Conservation (phyloP, 64 coral and sea anemone species). For the Stichodactyla helianthus region DNA sequence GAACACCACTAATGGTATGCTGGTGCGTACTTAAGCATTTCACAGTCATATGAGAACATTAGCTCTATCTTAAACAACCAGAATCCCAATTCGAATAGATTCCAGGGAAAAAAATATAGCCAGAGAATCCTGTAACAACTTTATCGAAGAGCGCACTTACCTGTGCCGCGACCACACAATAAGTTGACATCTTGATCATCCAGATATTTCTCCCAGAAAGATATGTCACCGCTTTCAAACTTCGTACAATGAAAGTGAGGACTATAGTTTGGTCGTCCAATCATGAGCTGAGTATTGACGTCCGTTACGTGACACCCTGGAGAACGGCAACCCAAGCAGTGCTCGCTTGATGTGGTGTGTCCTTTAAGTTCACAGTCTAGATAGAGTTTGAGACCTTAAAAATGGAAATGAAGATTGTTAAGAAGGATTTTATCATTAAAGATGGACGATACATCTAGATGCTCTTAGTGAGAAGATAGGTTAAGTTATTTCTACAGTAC, state of each 20-base stretch:
- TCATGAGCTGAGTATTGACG: constrained; percentile 76
- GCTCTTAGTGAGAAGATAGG: too few species aligned
- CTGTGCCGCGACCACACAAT: constrained; percentile 67
- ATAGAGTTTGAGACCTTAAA: constrained; percentile 83
- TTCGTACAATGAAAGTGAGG: constrained; percentile 89
- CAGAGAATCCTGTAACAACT: too few species aligned
- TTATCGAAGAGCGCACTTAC: background rate
- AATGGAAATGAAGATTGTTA: background rate
- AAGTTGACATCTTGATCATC: constrained; percentile 58
- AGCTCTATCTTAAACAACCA: too few species aligned
- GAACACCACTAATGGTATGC: too few species aligned
- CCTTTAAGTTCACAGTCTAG: constrained; percentile 87
- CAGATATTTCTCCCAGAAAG: constrained; percentile 85
- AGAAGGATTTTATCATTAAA: too few species aligned
- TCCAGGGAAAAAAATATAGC: too few species aligned
- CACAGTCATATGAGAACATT: too few species aligned
- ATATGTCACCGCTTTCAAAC: constrained; percentile 91
- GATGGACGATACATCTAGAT: too few species aligned
- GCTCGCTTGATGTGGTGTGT: constrained; percentile 57
- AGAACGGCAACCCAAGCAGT: constrained; percentile 87
- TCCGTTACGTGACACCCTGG: constrained; percentile 87
- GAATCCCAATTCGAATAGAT: too few species aligned
- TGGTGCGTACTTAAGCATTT: too few species aligned
- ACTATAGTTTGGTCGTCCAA: constrained; percentile 85
- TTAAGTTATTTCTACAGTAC: too few species aligned